These are phyloP conservation scores for Enteromius viviparus DNA, from an alignment of 2,797 vertebrate genomes.

Conservation along the genomic window DNA sequence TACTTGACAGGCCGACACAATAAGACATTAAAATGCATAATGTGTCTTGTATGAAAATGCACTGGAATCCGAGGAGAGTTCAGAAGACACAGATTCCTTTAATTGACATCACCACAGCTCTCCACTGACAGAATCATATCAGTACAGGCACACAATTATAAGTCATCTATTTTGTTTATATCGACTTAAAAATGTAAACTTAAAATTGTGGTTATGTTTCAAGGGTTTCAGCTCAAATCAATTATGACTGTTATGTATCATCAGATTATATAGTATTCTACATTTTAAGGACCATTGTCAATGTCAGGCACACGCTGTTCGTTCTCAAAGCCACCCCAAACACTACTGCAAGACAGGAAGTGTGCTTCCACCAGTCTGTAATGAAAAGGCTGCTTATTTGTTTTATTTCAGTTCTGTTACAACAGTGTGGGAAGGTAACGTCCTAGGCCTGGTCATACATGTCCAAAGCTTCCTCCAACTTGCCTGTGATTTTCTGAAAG, in stretches of 20 bases:
- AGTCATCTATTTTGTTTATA: constrained; percentile 1
- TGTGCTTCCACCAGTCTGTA: background rate
- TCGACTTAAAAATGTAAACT: constrained; percentile 21
- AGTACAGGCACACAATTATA: constrained; percentile 19
- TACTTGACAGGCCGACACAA: constrained; percentile 11
- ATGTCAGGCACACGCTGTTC: constrained; percentile 2
- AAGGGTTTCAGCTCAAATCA: constrained; percentile 22
- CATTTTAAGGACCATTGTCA: background rate
- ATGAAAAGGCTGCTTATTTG: constrained; percentile 7
- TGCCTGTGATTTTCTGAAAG: constrained; percentile 97
- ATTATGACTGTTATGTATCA: constrained; percentile 11
- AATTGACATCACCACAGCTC: constrained; percentile 15
- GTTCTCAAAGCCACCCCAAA: constrained; percentile 21
- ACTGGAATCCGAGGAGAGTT: constrained; percentile 10
- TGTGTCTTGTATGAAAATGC: constrained; percentile 44
- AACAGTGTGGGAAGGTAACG: background rate
- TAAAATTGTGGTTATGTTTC: constrained; percentile 26
- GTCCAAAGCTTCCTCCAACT: constrained; percentile 91
- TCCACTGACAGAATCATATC: background rate
- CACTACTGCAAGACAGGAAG: background rate
- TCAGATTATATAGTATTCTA: constrained; percentile 1
- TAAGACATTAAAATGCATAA: constrained; percentile 19
- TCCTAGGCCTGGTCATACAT: constrained; percentile 81
- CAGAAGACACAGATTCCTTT: constrained; percentile 38
- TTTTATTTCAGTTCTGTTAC: constrained; percentile 18